Percentiles rank a stretch among this genome's conserved stretches.
These are phyloP conservation scores for Aurelia sp. DNA, from an alignment of 30 jellyfish, hydroid and myxozoan species.

Conservation along the genomic window DNA sequence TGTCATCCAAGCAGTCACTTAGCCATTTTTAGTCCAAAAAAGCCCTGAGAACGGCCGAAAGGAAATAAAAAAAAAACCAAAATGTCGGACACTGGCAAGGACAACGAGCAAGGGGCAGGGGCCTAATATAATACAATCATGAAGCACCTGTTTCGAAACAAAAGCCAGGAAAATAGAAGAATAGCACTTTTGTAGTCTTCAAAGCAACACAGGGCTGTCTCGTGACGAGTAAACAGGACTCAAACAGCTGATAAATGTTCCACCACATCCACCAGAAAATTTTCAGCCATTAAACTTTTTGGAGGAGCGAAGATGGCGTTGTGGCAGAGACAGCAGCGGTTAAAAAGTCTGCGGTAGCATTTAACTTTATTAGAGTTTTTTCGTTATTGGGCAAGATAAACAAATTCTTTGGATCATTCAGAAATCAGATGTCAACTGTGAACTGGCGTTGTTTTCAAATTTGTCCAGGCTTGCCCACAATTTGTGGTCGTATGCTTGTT, in stretches of 20 bases:
- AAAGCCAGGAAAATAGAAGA: constrained; percentile 20
- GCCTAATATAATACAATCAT: too few relatives aligned
- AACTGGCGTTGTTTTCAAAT: neutral
- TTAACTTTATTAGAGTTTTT: too few relatives aligned
- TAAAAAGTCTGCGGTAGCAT: too few relatives aligned
- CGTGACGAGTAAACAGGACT: neutral
- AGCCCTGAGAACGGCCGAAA: too few relatives aligned
- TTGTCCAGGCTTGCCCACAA: constrained; percentile 41
- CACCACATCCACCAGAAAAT: neutral
- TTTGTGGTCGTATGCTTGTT: constrained; percentile 8
- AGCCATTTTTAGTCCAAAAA: too few relatives aligned
- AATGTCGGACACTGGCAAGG: too few relatives aligned
- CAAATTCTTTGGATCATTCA: neutral
- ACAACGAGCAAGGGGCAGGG: too few relatives aligned
- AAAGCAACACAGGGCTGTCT: neutral
- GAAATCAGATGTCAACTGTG: neutral
- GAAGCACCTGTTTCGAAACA: constrained; percentile 7
- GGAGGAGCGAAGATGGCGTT: neutral
- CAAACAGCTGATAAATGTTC: constrained; percentile 10
- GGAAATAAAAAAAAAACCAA: too few relatives aligned
- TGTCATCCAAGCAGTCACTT: too few relatives aligned
- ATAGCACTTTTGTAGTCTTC: constrained; percentile 7
- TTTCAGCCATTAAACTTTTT: neutral
- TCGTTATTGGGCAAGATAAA: constrained; percentile 3
- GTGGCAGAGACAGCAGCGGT: neutral